Evolutionary conservation across 2,888 invertebrate species (phyloP).

Genomic region (Falcaria lacertinaria): DNA sequence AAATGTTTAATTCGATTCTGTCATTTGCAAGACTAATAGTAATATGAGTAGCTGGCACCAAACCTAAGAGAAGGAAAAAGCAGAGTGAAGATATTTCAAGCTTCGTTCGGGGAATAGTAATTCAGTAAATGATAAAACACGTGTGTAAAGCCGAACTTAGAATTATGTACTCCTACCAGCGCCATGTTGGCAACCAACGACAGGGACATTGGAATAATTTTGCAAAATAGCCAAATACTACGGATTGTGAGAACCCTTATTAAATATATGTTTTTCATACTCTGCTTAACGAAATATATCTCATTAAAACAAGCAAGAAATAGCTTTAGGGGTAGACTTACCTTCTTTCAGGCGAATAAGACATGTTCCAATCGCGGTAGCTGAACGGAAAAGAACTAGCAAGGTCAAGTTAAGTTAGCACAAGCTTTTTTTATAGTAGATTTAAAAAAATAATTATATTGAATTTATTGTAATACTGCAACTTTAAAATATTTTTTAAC

Average conservation of each 20-base stretch:
- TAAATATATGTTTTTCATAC: conserved; percentile 10
- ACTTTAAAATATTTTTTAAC: conserved; percentile 42
- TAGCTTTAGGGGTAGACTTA: conserved; percentile 78
- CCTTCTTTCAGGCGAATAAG: conserved; percentile 89
- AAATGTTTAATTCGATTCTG: conserved; percentile 8
- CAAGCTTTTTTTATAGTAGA: conserved; percentile 50
- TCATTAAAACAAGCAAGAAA: conserved; percentile 36
- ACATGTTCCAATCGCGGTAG: conserved; percentile 90
- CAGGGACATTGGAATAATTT: conserved; percentile 50
- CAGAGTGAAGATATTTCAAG: background rate
- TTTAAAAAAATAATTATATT: conserved; percentile 8
- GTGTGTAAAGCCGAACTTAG: conserved; percentile 59
- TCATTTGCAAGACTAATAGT: conserved; percentile 1
- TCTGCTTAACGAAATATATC: conserved; percentile 22
- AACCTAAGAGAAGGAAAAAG: background rate
- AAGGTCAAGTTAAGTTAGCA: conserved; percentile 79
- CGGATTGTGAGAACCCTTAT: conserved; percentile 10
- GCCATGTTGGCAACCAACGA: conserved; percentile 79
- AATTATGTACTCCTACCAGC: conserved; percentile 67
- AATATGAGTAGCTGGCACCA: background rate
- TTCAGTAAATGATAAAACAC: conserved; percentile 46
- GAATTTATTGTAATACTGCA: conserved; percentile 8
- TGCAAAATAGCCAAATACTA: conserved; percentile 27
- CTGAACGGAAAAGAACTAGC: conserved; percentile 85
- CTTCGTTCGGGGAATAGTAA: background rate